A percentile compares a stretch with the other conserved stretches of the same genome.
Evolutionary conservation across 2,113 vertebrate genomes (phyloP).

Genomic region (Natator depressus): DNA sequence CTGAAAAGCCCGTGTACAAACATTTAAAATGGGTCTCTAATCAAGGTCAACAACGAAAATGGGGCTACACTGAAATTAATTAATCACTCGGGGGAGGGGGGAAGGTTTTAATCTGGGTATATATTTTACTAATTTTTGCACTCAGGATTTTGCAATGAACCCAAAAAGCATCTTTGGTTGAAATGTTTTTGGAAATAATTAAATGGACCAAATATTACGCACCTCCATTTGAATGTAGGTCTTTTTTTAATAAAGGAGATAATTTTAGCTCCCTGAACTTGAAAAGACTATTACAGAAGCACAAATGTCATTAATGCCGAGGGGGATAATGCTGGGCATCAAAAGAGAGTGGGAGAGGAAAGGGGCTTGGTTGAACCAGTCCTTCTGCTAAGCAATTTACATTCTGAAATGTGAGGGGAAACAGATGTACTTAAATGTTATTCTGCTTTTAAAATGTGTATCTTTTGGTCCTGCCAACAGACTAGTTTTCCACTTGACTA

Average conservation of each 20-base stretch:
- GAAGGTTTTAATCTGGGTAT: constrained; percentile 38
- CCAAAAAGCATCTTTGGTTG: constrained; percentile 26
- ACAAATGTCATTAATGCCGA: background rate
- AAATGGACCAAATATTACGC: constrained; percentile 53
- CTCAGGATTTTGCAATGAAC: constrained; percentile 49
- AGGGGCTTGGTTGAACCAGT: constrained; percentile 36
- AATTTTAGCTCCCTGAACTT: constrained; percentile 66
- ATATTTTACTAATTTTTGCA: constrained; percentile 17
- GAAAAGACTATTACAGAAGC: constrained; percentile 1
- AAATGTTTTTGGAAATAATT: constrained; percentile 54
- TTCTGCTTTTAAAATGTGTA: constrained; percentile 53
- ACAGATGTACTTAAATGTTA: constrained; percentile 51
- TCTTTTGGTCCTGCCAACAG: background rate
- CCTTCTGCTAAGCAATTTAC: constrained; percentile 59
- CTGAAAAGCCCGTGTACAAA: constrained; percentile 36
- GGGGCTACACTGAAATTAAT: constrained; percentile 36
- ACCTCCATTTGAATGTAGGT: constrained; percentile 55
- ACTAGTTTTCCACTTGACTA: background rate
- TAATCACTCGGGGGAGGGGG: constrained; percentile 9
- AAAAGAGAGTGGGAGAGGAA: background rate
- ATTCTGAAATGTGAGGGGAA: constrained; percentile 50
- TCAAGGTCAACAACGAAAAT: constrained; percentile 41
- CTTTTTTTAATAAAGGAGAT: constrained; percentile 63
- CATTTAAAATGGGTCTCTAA: constrained; percentile 28
- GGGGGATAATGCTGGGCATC: background rate